phyloP scores from a whole-genome alignment of 2,888 invertebrate species.

The Pyrgus malvae region DNA sequence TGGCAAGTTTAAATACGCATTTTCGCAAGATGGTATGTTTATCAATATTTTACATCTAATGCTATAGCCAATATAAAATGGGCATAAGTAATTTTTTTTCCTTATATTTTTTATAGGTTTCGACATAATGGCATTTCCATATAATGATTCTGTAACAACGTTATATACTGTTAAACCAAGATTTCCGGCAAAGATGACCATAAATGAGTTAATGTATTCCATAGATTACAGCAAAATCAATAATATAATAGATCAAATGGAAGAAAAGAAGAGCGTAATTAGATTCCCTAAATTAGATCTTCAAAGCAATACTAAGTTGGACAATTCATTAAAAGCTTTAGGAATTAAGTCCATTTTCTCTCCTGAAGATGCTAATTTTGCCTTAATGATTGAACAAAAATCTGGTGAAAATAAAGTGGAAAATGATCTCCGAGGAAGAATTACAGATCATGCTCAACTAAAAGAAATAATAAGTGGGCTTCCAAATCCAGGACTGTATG shows the following conservation, averaged over 20 bases:
- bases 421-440: constrained; percentile 48
- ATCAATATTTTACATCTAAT: no score
- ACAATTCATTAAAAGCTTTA: constrained; percentile 75
- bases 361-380: constrained; percentile 84
- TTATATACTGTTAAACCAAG: constrained; percentile 86
- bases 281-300: constrained; percentile 88
- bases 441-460: constrained; percentile 41
- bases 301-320: constrained; percentile 80
- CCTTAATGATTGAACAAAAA: constrained; percentile 76
- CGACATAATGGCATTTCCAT: constrained; percentile 86
- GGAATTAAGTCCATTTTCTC: constrained; percentile 85
- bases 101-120: constrained; percentile 60
- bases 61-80: no score
- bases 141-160: constrained; percentile 84
- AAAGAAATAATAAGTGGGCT: constrained; percentile 50
- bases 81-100: no score
- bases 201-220: constrained; percentile 70
- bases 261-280: constrained; percentile 74
- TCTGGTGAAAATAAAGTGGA: constrained; percentile 43
- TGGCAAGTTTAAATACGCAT: constrained; percentile 55
- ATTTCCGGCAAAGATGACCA: constrained; percentile 52
- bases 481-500: constrained; percentile 83
- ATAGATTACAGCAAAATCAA: constrained; percentile 76
- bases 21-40: constrained; percentile 48
- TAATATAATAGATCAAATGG: constrained; percentile 68